Evolutionary conservation across 2,888 invertebrate genomes (phyloP), one percentile per base, ranked within the genome.

Genomic region (Unio delphinus): DNA sequence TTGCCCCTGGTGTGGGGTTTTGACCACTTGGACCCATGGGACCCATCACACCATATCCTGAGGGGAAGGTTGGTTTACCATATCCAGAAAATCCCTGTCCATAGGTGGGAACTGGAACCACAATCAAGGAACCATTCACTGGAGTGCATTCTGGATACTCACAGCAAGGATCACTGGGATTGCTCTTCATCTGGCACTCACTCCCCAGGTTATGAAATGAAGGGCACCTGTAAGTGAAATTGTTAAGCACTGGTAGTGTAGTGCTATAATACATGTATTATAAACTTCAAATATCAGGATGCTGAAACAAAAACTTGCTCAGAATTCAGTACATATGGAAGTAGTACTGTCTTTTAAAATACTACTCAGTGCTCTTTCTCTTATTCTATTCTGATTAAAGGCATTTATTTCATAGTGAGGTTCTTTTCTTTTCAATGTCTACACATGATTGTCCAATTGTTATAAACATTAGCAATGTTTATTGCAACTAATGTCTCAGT

Each of bases 141-240:
- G 71, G 69, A 5, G 60, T 70, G 61, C 83, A 83, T 18, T 67
- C 67, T 61, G 83, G 81, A 45, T 73, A 70, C 65, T 74, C 55
- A 56, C 83, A 83, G 71, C 83, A 83, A 28, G 77, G 77, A 61
- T 83, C 83, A 60, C 74, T 78, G 8, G 81, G 80, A 54, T 80
- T 80, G 55, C 80, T 80, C 26, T 69, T 64, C 72, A 83, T 72
- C 2, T 62, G 74, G 72, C 79, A 77, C 15, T 71, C 62, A 7
- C 72, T 6, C 3, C 80, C 80, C 55, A 83, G 68, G 60, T 75
- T 76, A n/a, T 58, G 58, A 67, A 83, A 83, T 11, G 67, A 58
- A 55, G 83, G 81, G 61, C 83, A 83, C 68, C 83, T 83, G 45
- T 11, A 45, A 45, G 55, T 26, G 54, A 45, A 17, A 62, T 20